Evolutionary conservation across 2,113 vertebrate genomes (phyloP).

Genomic region (Thomomys bottae): DNA sequence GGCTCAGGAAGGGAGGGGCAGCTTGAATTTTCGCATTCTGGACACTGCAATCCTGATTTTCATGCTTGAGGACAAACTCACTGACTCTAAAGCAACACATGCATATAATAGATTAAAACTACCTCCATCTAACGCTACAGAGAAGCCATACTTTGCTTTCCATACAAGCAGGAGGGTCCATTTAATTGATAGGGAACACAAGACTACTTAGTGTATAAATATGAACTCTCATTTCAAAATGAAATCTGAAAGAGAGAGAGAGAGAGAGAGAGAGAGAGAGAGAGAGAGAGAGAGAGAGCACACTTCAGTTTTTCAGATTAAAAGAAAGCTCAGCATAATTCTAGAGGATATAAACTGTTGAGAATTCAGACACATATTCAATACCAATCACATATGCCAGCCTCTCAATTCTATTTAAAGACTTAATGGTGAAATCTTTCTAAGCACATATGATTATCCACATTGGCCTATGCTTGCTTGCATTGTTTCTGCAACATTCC

Average conservation of each 20-base stretch:
- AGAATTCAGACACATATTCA: background rate
- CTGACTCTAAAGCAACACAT: background rate
- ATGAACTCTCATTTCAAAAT: slow-evolving; percentile 23
- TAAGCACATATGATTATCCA: no score
- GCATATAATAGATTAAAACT: background rate
- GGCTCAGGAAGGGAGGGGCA: background rate
- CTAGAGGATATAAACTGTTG: background rate
- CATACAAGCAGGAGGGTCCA: background rate
- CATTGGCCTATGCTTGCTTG: background rate
- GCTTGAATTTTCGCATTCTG: background rate
- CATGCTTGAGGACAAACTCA: background rate
- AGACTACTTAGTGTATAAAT: background rate
- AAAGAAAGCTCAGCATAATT: background rate
- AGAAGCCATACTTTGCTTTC: background rate
- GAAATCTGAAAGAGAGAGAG: background rate
- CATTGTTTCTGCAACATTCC: background rate
- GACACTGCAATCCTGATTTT: background rate
- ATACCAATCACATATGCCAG: background rate
- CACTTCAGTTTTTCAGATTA: background rate
- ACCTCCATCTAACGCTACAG: background rate
- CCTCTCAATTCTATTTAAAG: background rate
- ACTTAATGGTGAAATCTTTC: background rate
- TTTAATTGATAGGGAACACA: background rate
- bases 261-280: no score
- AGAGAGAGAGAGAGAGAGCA: no score